Evolutionary conservation across 2,888 invertebrate species (phyloP), one percentile per base, ranked within the genome.

Genomic region (Microctonus hyperodae): DNA sequence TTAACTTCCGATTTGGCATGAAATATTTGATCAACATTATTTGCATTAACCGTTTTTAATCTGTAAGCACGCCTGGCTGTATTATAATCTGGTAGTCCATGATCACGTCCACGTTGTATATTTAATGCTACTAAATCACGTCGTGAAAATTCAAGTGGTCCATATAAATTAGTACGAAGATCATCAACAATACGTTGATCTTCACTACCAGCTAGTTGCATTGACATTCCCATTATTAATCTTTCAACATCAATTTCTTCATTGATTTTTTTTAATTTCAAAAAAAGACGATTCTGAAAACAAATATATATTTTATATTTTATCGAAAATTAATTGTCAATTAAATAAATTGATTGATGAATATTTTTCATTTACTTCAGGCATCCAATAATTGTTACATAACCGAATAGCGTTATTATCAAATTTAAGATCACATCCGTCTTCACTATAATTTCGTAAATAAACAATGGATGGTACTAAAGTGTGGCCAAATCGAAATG

Each of bases 11-110:
- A 44, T 51, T 31, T 44, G 50, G 0, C n/a, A 20, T 16, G 3
- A 20, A 44, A 44, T 20, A 44, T 44, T 6, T 6, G 5, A 20
- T n/a, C 7, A 65, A 35, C 35, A 35, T 16, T 33, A n/a, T 28
- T 53, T 48, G 68, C 70, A 0, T 68, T 75, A 37, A 81, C 76
- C 44, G 73, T 68, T 11, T 55, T 33, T 13, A 89, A 79, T 22
- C 85, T 85, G 73, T 86, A 87, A 7, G 86, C 85, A 71, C 80
- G 78, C 65, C 89, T 79, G 0, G 87, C 88, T 0, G 86, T 85
- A 78, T 89, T 88, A 78, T 88, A 90, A 80, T 89, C 89, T 0
- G 89, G 88, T 25, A 88, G 78, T 16, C 88, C 88, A 75, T 88
- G 88, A 74, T 88, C 88, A 61, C 88, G 79, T 0, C 82, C 87